A percentile compares a stretch with the other conserved stretches of the same genome.
phyloP scores from a whole-genome alignment of 2,888 invertebrate species.

The Eurytoma californica region DNA sequence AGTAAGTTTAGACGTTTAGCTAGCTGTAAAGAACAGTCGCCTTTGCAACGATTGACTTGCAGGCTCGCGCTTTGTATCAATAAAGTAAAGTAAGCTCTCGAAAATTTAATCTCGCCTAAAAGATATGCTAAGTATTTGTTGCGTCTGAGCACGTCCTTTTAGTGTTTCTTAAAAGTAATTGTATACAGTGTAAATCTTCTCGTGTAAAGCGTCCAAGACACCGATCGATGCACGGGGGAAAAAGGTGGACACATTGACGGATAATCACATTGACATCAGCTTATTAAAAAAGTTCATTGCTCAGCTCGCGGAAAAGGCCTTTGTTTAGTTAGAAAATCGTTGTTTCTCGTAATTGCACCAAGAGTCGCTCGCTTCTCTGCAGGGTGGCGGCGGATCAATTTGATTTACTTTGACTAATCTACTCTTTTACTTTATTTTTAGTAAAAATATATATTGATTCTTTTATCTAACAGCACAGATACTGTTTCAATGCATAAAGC shows the following conservation, averaged over 20 bases:
- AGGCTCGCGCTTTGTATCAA: background rate
- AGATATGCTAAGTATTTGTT: background rate
- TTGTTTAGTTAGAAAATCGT: constrained; percentile 21
- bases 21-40: background rate
- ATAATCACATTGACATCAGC: constrained; percentile 6
- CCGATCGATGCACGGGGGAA: background rate
- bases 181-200: background rate
- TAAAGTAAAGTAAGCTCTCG: constrained; percentile 14
- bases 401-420: background rate
- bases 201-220: background rate
- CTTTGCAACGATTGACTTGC: background rate
- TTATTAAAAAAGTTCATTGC: background rate
- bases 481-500: too few relatives aligned
- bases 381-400: constrained; percentile 32
- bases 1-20: constrained; percentile 4
- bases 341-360: constrained; percentile 29
- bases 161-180: constrained; percentile 19
- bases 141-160: constrained; percentile 14
- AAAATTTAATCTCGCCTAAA: constrained; percentile 11
- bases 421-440: background rate
- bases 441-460: too few relatives aligned
- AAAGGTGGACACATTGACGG: background rate
- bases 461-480: too few relatives aligned
- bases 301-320: background rate
- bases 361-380: constrained; percentile 9